Evolutionary conservation across 2,113 vertebrate species (phyloP).

Genomic region (Syngnathus scovelli): DNA sequence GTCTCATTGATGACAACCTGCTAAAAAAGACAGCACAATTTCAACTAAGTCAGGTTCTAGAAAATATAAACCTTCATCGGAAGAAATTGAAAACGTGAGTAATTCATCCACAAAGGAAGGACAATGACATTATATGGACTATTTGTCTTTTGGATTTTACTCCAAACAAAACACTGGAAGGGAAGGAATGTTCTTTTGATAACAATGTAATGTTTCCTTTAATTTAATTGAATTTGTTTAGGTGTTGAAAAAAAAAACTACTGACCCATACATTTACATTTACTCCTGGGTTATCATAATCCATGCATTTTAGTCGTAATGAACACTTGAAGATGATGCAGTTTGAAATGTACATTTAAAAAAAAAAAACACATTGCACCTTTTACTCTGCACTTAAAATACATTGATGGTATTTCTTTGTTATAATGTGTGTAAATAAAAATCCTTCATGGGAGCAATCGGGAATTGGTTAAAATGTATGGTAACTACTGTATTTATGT

Average conservation of each 20-base stretch:
- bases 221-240: conserved; percentile 57
- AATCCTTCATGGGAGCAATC: conserved; percentile 50
- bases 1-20: conserved; percentile 16
- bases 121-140: conserved; percentile 23
- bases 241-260: conserved; percentile 62
- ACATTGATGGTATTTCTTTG: conserved; percentile 37
- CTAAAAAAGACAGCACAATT: conserved; percentile 61
- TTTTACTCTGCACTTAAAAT: conserved; percentile 51
- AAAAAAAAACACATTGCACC: conserved; percentile 18
- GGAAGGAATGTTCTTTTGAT: conserved; percentile 63
- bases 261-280: conserved; percentile 60
- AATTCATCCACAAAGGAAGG: conserved; percentile 18
- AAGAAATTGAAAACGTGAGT: background rate
- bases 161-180: conserved; percentile 39
- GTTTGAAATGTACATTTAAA: conserved; percentile 28
- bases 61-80: conserved; percentile 22
- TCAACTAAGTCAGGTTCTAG: conserved; percentile 26
- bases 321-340: conserved; percentile 36
- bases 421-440: conserved; percentile 57
- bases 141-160: conserved; percentile 28
- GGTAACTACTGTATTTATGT: conserved; percentile 65
- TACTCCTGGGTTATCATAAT: conserved; percentile 44
- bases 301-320: conserved; percentile 34
- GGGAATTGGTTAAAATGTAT: conserved; percentile 44
- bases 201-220: conserved; percentile 60